Evolutionary conservation across 1,140 invertebrate genomes (phyloP).

Genomic region (Leptoteleia sp.): DNA sequence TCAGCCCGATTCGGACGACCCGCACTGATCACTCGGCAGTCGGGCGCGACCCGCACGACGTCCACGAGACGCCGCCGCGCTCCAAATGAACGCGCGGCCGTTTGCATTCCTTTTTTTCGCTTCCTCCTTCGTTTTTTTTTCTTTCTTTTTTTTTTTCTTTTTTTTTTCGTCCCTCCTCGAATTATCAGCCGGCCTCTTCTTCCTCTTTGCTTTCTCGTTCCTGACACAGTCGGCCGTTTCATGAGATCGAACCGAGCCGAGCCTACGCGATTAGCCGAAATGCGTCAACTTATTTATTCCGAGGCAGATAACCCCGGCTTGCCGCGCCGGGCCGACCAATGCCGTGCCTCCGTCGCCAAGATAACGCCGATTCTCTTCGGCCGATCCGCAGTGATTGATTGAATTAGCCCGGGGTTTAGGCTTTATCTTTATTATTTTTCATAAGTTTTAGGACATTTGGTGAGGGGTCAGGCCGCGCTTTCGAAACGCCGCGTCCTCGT

Average conservation of each 20-base stretch:
- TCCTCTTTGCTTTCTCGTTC: slow-evolving; percentile 4
- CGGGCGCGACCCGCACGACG: slow-evolving; percentile 26
- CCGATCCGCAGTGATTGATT: slow-evolving; percentile 47
- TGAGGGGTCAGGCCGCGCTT: too few species aligned
- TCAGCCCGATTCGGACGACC: slow-evolving; percentile 13
- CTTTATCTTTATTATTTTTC: slow-evolving; percentile 39
- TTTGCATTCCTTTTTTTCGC: slow-evolving; percentile 45
- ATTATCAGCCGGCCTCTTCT: too few species aligned
- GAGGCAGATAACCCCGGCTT: slow-evolving; percentile 76
- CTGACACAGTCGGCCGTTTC: slow-evolving; percentile 74
- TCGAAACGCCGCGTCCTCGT: too few species aligned
- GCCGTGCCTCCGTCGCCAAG: slow-evolving; percentile 54
- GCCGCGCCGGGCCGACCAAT: slow-evolving; percentile 66
- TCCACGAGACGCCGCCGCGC: slow-evolving; percentile 28
- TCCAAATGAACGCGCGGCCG: slow-evolving; percentile 35
- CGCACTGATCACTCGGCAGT: slow-evolving; percentile 26
- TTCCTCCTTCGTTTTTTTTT: neutral
- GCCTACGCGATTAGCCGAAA: slow-evolving; percentile 75
- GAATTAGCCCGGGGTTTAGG: slow-evolving; percentile 6
- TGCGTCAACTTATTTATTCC: slow-evolving; percentile 78
- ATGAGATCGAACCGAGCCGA: slow-evolving; percentile 74
- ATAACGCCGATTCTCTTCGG: slow-evolving; percentile 27
- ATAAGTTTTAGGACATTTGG: slow-evolving; percentile 22
- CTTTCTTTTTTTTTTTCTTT: slow-evolving; percentile 4
- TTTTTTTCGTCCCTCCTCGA: neutral